Base-by-base conservation (phyloP, 2,113 vertebrate species). In the Indicator maculatus region DNA sequence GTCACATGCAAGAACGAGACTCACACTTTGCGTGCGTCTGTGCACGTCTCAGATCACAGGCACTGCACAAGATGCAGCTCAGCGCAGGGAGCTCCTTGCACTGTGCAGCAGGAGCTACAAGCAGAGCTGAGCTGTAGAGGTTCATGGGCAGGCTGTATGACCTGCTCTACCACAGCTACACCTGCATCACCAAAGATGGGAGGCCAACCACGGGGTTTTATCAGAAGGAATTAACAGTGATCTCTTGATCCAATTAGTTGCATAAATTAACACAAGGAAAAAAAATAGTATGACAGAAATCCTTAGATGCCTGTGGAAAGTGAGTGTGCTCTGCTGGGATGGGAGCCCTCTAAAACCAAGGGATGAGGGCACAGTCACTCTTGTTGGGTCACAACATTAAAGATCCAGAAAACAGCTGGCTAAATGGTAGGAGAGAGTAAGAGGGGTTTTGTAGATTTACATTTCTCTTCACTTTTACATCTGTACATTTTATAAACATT, bases 401-500 rank as follows among this genome's bases (percentile, higher is more conserved):
- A 74, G 30, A 60, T 15, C 7, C 38, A 13, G 47, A 16, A 84
- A 71, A 53, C 5, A 26, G 39, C 16, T 76, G 63, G 28, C 9
- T 70, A 52, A 70, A 61, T 19, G 26, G 19, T 19, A 80, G 39
- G 8, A 61, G 30, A n/a, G 26, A 31, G 73, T 18, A 30, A 72
- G 9, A 38, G 12, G 5, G 16, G 11, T 0, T 2, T 81, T 87
- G 28, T 8, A 64, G n/a, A 36, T 28, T 44, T 31, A 50, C 12
- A 33, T 78, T 91, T 91, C 63, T 31, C 65, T 66, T 85, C 66
- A 26, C 8, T 56, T 93, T 63, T 84, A 50, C 26, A 63, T 56
- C 41, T 75, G n/a, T 24, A 64, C 53, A 38, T n/a, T 82, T 88
- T 41, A 88, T 15, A 67, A 88, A 56, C 41, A 63, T 60, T 53